Base-by-base conservation (phyloP, 2,888 invertebrate species). In the Drosophila hamatofila region DNA sequence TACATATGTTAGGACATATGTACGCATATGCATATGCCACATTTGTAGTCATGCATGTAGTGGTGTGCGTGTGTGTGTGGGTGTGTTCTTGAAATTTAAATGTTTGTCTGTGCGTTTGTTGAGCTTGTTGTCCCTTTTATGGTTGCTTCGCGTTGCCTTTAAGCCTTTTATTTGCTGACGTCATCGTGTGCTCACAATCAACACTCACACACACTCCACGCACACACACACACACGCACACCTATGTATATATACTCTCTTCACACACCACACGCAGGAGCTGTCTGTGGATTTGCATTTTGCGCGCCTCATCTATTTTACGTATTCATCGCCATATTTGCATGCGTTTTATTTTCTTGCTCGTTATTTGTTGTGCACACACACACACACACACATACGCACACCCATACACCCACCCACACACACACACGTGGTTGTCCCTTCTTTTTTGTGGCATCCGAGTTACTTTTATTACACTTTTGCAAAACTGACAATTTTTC, bases 301-400 rank as follows among this genome's bases (percentile, higher is more conserved):
- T 68, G 67, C 63, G 68, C 69, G 85, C 72, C 72, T 85, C 80
- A 87, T 87, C 81, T 83, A 72, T 72, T 85, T 84, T 81, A 76
- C 82, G 81, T 87, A 87, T 89, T 81, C 84, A 77, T 81, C 75
- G 81, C 61, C 76, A 69, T 72, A 80, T 89, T 89, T 83, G 84
- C 81, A 83, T 86, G 76, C 76, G 74, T 83, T 83, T 88, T 83
- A 81, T 83, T 74, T 75, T 42, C 30, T 54, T 39, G 48, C 69
- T 75, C 51, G 62, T 70, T 80, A 73, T 70, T 77, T 80, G 73
- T 73, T 73, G 57, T 63, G 65, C 65, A 67, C 67, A 58, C 66
- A 65, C 54, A 42, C 44, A 46, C 41, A 44, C 42, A 11, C 23
- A n/a, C 52, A 59, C 27, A 11, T 18, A n/a, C 52, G 55, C 27